phyloP scores from a whole-genome alignment of 1,140 invertebrate species.

The Caerostris extrusa region DNA sequence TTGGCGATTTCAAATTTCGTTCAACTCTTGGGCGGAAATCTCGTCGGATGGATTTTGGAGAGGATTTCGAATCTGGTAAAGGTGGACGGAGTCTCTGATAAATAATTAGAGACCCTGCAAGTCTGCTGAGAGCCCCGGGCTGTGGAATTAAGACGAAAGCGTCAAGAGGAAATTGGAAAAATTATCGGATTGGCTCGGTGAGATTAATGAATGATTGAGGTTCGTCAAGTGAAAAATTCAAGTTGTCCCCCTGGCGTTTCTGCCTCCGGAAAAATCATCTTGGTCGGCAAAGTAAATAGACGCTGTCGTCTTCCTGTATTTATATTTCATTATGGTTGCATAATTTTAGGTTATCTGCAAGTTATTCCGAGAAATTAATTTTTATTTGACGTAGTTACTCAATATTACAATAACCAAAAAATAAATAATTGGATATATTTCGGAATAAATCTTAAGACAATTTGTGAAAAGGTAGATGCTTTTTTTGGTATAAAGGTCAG shows the following conservation, averaged over 20 bases:
- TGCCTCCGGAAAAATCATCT: not conserved
- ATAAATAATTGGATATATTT: no score
- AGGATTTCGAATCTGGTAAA: slow-evolving; percentile 29
- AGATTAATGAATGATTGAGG: not conserved
- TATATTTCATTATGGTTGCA: no score
- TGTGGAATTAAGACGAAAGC: slow-evolving; percentile 21
- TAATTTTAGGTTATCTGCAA: no score
- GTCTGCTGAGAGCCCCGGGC: not conserved
- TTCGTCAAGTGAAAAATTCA: slow-evolving; percentile 14
- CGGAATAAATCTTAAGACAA: no score
- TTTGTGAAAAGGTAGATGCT: no score
- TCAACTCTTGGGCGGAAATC: not conserved
- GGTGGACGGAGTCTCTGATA: not conserved
- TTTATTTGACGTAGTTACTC: no score
- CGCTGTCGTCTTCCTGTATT: no score
- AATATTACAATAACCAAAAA: no score
- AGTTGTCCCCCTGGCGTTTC: not conserved
- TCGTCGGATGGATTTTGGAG: not conserved
- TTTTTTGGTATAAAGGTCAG: no score
- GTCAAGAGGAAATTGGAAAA: slow-evolving; percentile 21
- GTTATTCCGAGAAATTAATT: no score
- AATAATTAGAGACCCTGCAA: slow-evolving; percentile 8
- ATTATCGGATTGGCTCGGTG: slow-evolving; percentile 1
- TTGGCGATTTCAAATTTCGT: slow-evolving; percentile 38
- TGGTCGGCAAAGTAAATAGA: slow-evolving; percentile 4